Percentiles rank a stretch among this genome's conserved stretches.
These are phyloP conservation scores for Natator depressus DNA, from an alignment of 2,113 vertebrate genomes.

Conservation along the genomic window DNA sequence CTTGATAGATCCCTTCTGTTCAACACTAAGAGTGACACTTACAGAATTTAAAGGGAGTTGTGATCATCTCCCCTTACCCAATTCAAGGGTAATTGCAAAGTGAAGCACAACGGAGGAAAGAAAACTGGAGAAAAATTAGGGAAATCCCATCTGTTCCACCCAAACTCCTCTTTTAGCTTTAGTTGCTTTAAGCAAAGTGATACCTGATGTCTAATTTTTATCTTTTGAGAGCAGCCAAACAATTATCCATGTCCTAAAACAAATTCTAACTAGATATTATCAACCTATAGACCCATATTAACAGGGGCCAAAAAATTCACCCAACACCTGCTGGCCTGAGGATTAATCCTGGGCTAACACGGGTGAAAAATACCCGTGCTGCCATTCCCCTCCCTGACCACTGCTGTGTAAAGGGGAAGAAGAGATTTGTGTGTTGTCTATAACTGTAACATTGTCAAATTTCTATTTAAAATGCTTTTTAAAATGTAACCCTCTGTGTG, in stretches of 20 bases:
- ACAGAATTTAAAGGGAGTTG: background rate
- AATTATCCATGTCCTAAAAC: background rate
- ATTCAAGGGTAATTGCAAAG: background rate
- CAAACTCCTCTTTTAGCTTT: background rate
- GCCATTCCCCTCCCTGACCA: background rate
- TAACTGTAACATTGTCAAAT: background rate
- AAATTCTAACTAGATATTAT: background rate
- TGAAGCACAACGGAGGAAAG: background rate
- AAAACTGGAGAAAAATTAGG: background rate
- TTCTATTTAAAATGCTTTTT: background rate
- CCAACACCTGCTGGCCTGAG: background rate
- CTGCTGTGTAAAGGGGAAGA: background rate
- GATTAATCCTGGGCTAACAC: background rate
- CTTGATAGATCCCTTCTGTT: background rate
- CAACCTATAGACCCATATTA: background rate
- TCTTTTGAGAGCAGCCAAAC: background rate
- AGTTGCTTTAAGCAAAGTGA: background rate
- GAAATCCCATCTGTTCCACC: background rate
- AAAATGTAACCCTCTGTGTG: background rate
- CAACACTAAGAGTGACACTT: background rate
- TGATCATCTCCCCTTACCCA: background rate
- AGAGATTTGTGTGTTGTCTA: background rate
- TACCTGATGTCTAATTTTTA: background rate
- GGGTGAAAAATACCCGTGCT: background rate
- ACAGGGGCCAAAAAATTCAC: background rate